Base-by-base conservation (phyloP, 2,797 vertebrate species). In the Tiaroga cobitis region DNA sequence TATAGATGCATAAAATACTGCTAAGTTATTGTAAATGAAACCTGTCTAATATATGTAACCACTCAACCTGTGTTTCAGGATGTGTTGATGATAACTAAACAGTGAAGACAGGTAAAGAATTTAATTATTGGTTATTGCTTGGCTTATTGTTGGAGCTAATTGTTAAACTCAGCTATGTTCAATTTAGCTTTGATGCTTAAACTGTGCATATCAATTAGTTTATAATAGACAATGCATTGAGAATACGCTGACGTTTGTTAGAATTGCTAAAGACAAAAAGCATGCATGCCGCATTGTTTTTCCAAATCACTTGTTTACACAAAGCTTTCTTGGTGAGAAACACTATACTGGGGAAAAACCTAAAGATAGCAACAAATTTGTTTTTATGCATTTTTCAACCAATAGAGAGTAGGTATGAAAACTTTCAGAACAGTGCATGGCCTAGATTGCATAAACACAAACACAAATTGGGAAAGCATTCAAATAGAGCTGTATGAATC, bases 51-150 rank as follows among this genome's bases (percentile, higher is more conserved):
- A 51, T 34, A 49, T 80, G 63, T 67, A 80, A 49, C 78, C 78
- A 5, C 78, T 80, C 61, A 67, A 68, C 78, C 78, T 80, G 78
- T 80, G 63, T 80, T 80, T 80, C 78, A 80, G 78, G 78, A 37
- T 68, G 51, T 80, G 78, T 80, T 80, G 78, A 80, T 83, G 70
- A 76, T 67, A 83, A 67, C 29, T 76, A 76, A 67, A 76, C 56
- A 65, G 26, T 67, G 26, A 76, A 26, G 43, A 51, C 43, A 70
- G 80, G 80, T 81, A 81, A 81, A 51, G 59, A 37, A 32, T 67
- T 75, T 65, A 61, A 67, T 37, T 76, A 67, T 76, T 75, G 81
- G 49, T 29, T 83, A 34, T 72, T 61, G 49, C 68, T 59, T 72
- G 68, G 49, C 26, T 68, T 43, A 43, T 54, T 19, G 49, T 43